Conservation (phyloP, 2,888 invertebrate genomes). For the Tetheella fluctuosa region DNA sequence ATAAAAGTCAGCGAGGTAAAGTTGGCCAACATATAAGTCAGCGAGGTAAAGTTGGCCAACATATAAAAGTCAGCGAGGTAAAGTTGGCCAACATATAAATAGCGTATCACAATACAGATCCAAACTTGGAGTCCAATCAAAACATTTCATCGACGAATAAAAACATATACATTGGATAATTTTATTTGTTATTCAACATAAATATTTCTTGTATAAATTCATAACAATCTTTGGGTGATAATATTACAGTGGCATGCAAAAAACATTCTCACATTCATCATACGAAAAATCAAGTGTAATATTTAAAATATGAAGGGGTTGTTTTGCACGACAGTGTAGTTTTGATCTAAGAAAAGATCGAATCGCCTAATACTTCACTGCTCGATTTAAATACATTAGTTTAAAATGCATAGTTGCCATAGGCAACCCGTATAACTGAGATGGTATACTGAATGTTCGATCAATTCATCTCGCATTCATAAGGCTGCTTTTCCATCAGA, state of each 20-base stretch:
- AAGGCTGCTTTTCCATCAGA: too few species aligned
- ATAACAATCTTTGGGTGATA: conserved; percentile 84
- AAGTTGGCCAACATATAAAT: not conserved
- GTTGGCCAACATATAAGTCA: too few species aligned
- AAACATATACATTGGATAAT: conserved; percentile 65
- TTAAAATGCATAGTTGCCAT: not conserved
- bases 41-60: conserved; percentile 11
- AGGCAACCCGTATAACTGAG: not conserved
- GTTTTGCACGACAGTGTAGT: conserved; percentile 52
- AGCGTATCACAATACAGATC: conserved; percentile 43
- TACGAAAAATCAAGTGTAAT: conserved; percentile 23
- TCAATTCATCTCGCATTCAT: not conserved
- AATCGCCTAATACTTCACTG: not conserved
- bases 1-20: not conserved
- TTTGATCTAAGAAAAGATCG: conserved; percentile 59
- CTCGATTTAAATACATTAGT: not conserved
- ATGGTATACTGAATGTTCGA: too few species aligned
- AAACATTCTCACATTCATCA: conserved; percentile 30
- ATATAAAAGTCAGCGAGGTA: not conserved
- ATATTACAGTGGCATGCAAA: conserved; percentile 59
- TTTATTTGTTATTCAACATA: conserved; percentile 83
- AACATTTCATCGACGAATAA: conserved; percentile 41
- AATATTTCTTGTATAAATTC: conserved; percentile 84
- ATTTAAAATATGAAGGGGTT: conserved; percentile 24
- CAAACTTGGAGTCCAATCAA: conserved; percentile 66